These are phyloP conservation scores for Hydraecia micacea DNA, from an alignment of 2,888 invertebrate species.

Conservation along the genomic window DNA sequence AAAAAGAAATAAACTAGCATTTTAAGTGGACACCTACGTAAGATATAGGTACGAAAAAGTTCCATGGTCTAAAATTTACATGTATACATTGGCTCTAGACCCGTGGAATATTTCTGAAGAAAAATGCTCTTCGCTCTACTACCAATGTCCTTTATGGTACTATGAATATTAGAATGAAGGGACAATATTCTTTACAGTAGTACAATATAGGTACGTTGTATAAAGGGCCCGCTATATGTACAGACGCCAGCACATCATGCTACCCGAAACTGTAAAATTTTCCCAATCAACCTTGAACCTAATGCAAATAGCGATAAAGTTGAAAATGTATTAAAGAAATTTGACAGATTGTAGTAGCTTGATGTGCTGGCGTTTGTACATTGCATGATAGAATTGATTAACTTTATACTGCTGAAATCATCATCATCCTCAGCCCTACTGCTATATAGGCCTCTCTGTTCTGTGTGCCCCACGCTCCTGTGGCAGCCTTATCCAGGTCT, in stretches of 20 bases:
- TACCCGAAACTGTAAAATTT: too few species aligned
- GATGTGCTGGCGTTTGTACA: neutral
- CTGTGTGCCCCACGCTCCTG: too few species aligned
- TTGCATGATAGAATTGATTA: neutral
- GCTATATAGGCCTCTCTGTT: too few species aligned
- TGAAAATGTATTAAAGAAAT: too few species aligned
- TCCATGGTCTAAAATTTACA: constrained; percentile 6
- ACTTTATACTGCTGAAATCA: too few species aligned
- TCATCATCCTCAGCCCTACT: too few species aligned
- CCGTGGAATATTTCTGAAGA: neutral
- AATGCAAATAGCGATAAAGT: too few species aligned
- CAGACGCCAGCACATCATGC: too few species aligned
- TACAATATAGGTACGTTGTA: neutral
- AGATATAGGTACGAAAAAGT: neutral
- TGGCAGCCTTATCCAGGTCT: too few species aligned
- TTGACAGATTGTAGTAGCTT: too few species aligned
- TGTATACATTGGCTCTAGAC: neutral
- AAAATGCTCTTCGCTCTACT: neutral
- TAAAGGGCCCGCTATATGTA: neutral
- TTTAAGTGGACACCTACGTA: constrained; percentile 39
- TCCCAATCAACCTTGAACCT: too few species aligned
- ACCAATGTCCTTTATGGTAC: neutral
- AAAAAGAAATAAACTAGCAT: constrained; percentile 46
- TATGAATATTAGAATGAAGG: neutral
- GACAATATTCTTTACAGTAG: neutral